Conservation (phyloP, 2,888 invertebrate species). For the Cryptosula pallasiana region DNA sequence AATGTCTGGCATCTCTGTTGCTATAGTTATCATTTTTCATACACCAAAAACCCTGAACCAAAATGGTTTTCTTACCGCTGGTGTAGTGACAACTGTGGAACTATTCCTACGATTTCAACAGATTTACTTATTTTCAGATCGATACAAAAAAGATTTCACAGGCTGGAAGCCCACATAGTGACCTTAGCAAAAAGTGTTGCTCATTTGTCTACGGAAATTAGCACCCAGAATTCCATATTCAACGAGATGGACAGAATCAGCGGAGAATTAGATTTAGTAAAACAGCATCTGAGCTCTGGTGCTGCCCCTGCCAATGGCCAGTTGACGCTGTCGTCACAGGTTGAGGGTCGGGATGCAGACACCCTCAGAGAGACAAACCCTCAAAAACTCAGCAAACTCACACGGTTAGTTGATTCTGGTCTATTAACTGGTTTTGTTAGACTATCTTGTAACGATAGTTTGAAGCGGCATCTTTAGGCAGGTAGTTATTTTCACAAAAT, state of each 20-base stretch:
- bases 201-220: constrained; percentile 83
- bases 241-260: constrained; percentile 81
- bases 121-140: constrained; percentile 61
- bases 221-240: constrained; percentile 80
- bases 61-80: too few relatives aligned
- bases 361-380: constrained; percentile 43
- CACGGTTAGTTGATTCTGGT: too few relatives aligned
- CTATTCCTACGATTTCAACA: too few relatives aligned
- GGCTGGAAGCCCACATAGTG: constrained; percentile 83
- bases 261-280: constrained; percentile 64
- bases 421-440: too few relatives aligned
- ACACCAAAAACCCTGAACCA: too few relatives aligned
- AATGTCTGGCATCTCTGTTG: too few relatives aligned
- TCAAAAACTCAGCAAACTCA: constrained; percentile 76
- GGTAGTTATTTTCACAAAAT: too few relatives aligned
- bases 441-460: too few relatives aligned
- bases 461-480: too few relatives aligned
- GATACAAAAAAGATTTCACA: constrained; percentile 79
- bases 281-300: not conserved
- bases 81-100: too few relatives aligned
- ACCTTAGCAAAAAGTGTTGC: constrained; percentile 84
- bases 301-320: not conserved
- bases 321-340: not conserved
- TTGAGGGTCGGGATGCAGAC: not conserved
- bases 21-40: too few relatives aligned